Evolutionary conservation across 1,140 invertebrate genomes (phyloP), one percentile per base, ranked within the genome.

Genomic region (Pachypeltis micranthus): DNA sequence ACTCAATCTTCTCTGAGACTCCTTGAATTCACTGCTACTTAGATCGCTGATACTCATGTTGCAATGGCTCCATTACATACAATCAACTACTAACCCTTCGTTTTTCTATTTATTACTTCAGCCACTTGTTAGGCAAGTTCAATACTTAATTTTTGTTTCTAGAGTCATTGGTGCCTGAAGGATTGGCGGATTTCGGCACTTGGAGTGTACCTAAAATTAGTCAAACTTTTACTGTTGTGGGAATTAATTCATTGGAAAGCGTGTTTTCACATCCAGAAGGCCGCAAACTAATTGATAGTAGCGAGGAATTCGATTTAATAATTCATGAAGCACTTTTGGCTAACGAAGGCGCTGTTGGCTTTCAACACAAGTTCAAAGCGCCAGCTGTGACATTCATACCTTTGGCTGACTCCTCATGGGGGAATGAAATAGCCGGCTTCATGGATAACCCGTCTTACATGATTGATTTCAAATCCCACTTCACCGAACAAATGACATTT

Each of bases 361-460:
- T 39, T 16, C 31, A 39, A 16, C 31, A 39, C 31, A 39, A 39
- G 31, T 39, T 39, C 16, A 39, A 39, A 39, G 31, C 31, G 7
- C 31, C 31, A 39, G 31, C 7, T 10, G 31, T 39, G 16, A 16
- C 31, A 39, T 39, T 39, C 7, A 39, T 39, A 16, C 31, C 31
- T 7, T 39, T 39, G 31, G 31, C 31, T 7, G 31, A 39, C 16
- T 10, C 7, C 57, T 31, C 26, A 16, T 59, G 29, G 26, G 3
- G 2, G 1, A 1, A 27, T 28, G 25, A 34, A 16, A n/a, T 59
- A 16, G n/a, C 61, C 2, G 39, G 44, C 1, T 2, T 25, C 19
- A 34, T 44, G 1, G 19, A 44, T 31, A 63, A 59, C 25, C 64
- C 64, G 12, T 21, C 64, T 0, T 66, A 66, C 25, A 23, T 59